phyloP scores from a whole-genome alignment of 2,888 invertebrate species.

The Tachystola acroxantha region DNA sequence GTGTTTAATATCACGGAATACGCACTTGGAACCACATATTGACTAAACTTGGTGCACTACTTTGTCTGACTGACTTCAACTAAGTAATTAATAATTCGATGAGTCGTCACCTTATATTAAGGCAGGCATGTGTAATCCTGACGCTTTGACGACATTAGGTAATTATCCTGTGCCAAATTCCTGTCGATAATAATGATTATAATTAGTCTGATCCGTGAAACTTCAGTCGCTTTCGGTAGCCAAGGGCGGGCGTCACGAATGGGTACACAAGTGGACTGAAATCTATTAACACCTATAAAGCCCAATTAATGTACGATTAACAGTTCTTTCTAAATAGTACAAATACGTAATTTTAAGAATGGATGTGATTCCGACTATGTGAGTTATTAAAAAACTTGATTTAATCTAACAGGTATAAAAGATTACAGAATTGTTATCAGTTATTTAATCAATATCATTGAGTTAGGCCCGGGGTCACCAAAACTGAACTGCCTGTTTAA shows the following conservation, averaged over 20 bases:
- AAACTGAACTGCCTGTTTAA: too few relatives aligned
- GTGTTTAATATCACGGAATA: slow-evolving; percentile 17
- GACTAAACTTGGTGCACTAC: slow-evolving; percentile 22
- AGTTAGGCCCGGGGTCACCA: too few relatives aligned
- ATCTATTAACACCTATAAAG: slow-evolving; percentile 1
- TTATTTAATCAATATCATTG: too few relatives aligned
- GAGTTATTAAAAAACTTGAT: too few relatives aligned
- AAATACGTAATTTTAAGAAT: too few relatives aligned
- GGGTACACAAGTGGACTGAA: slow-evolving; percentile 26
- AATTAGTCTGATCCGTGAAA: slow-evolving; percentile 34
- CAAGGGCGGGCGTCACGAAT: slow-evolving; percentile 35
- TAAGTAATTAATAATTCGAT: slow-evolving; percentile 16
- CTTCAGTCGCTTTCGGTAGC: slow-evolving; percentile 30
- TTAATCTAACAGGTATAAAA: too few relatives aligned
- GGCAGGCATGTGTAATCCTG: slow-evolving; percentile 20
- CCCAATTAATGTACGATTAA: too few relatives aligned
- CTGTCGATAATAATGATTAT: slow-evolving; percentile 18
- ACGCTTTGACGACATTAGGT: slow-evolving; percentile 28
- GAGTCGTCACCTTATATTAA: slow-evolving; percentile 34
- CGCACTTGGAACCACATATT: slow-evolving; percentile 53
- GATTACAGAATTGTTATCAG: too few relatives aligned
- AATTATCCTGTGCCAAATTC: slow-evolving; percentile 16
- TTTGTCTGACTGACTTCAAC: slow-evolving; percentile 42
- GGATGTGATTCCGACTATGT: too few relatives aligned
- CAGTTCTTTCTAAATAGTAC: too few relatives aligned